Evolutionary conservation across 2,888 invertebrate genomes (phyloP).

Genomic region (Carterocephalus palaemon): DNA sequence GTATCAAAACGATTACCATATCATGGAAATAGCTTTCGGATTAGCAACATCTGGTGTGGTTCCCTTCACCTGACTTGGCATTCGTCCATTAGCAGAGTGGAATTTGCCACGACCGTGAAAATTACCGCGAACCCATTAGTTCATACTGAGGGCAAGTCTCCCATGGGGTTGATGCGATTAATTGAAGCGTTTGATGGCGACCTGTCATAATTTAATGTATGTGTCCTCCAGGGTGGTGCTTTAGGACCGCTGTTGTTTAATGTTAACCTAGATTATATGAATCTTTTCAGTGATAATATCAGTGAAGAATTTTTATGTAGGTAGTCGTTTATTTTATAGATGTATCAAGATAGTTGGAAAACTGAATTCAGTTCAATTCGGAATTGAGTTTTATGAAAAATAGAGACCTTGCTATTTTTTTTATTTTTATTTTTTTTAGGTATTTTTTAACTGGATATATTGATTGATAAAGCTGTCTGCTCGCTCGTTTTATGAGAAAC

Average conservation of each 20-base stretch:
- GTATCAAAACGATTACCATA: conserved; percentile 13
- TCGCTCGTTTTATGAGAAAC: no score
- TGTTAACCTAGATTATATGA: background rate
- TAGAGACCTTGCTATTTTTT: no score
- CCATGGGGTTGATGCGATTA: conserved; percentile 10
- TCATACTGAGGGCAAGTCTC: conserved; percentile 13
- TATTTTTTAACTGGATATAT: no score
- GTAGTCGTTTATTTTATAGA: no score
- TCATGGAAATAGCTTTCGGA: conserved; percentile 13
- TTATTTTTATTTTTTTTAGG: no score
- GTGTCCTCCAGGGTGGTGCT: background rate
- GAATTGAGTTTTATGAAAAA: no score
- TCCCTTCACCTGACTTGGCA: conserved; percentile 23
- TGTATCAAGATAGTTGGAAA: no score
- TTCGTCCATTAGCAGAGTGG: conserved; percentile 24
- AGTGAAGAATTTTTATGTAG: no score
- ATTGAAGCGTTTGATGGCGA: conserved; percentile 5
- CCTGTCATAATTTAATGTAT: conserved; percentile 5
- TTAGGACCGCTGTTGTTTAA: background rate
- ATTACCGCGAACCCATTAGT: conserved; percentile 29
- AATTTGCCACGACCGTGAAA: conserved; percentile 22
- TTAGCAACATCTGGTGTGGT: conserved; percentile 21
- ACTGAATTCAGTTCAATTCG: no score
- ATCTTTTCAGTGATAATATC: background rate
- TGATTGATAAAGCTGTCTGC: no score